Evolutionary conservation across 2,113 vertebrate species (phyloP), one percentile per base, ranked within the genome.

Genomic region (Castor canadensis): DNA sequence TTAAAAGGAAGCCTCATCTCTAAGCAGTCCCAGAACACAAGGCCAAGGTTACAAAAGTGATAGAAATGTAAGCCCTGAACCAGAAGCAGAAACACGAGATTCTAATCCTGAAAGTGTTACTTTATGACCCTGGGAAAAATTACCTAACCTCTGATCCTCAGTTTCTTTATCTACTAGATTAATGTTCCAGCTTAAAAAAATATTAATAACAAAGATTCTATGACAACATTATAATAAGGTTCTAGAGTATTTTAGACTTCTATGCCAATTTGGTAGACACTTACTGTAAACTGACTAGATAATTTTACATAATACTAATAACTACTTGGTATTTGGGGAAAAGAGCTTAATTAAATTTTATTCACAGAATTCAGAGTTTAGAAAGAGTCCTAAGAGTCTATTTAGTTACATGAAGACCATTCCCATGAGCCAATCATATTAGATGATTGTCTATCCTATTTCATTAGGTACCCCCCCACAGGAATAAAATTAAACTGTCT

Each of bases 381-480:
- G 10, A 84, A 96, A n/a, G 35, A 43, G 30, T 71, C 35, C 28
- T 84, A 89, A 79, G 81, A 91, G n/a, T 52, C 32, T 19, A 94
- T 58, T 94, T 89, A 83, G 83, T 87, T 93, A 88, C 40, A 83
- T 71, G 16, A 80, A 89, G 13, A 83, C 56, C 24, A 95, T 91
- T 94, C 9, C 45, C n/a, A 90, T 38, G 79, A 93, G 43, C 40
- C 40, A 69, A 49, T 87, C 69, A 87, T 81, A 47, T 76, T 89
- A 83, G 52, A 87, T 87, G 40, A 95, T 2, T 91, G 30, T 58
- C 62, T 95, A 89, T 86, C 28, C 43, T 93, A 71, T 95, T 95
- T 93, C 71, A 89, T 69, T 82, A 92, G 16, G 15, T 58, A 58
- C 2, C 82, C 86, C 90, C 40, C 32, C 79, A 38, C 69, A 87